Conservation (phyloP, 2,888 invertebrate species). For the Noctua janthe region DNA sequence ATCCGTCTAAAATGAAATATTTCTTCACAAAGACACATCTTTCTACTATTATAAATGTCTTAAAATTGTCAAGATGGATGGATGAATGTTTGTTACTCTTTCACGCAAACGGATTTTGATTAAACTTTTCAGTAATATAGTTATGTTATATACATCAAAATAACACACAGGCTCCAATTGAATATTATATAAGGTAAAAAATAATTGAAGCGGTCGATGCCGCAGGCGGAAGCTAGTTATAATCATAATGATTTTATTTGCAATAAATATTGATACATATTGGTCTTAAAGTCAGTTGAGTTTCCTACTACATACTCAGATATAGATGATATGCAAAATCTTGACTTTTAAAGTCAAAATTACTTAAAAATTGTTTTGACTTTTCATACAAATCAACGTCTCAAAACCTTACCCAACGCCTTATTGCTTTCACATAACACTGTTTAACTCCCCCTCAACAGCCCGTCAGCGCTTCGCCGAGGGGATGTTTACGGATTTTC, state of each 20-base stretch:
- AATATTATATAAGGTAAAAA: neutral
- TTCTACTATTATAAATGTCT: too few relatives aligned
- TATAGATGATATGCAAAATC: neutral
- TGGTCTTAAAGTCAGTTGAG: too few relatives aligned
- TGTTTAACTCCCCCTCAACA: slow-evolving; percentile 4
- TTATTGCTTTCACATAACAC: slow-evolving; percentile 2
- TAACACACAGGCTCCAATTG: neutral
- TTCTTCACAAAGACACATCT: neutral
- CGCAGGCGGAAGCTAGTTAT: neutral
- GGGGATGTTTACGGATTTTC: slow-evolving; percentile 44
- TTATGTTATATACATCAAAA: neutral
- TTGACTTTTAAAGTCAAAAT: neutral
- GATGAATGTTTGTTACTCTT: neutral
- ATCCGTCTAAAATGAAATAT: neutral
- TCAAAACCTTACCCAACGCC: neutral
- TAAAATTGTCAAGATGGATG: too few relatives aligned
- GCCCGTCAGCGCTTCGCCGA: slow-evolving; percentile 15
- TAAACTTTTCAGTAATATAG: neutral
- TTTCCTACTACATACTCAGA: too few relatives aligned
- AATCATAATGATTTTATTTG: too few relatives aligned
- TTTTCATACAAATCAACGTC: neutral
- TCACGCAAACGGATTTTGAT: neutral
- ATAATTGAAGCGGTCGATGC: neutral
- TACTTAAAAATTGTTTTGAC: neutral
- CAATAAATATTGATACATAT: too few relatives aligned